A percentile compares a stretch with the other conserved stretches of the same genome.
Evolutionary conservation across 2,888 invertebrate genomes (phyloP).

Genomic region (Drosophila fungiperda): DNA sequence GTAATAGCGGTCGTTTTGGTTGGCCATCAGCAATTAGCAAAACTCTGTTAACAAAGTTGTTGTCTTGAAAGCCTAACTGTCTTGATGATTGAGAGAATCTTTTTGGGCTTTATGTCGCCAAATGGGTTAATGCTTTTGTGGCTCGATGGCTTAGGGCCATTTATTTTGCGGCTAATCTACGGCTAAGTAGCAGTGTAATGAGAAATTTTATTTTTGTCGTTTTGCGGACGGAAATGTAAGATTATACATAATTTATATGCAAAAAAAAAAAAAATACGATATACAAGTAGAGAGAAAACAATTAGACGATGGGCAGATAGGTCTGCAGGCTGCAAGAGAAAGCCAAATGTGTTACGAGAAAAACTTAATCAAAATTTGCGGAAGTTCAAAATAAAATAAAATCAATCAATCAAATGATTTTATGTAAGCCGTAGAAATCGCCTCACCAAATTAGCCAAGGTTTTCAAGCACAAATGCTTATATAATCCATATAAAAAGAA

Average conservation of each 20-base stretch:
- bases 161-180: slow-evolving; percentile 61
- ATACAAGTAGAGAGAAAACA: slow-evolving; percentile 22
- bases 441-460: neutral
- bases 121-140: slow-evolving; percentile 61
- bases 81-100: slow-evolving; percentile 34
- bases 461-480: neutral
- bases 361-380: neutral
- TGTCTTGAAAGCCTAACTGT: slow-evolving; percentile 59
- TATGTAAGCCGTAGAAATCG: neutral
- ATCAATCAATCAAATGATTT: neutral
- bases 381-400: neutral
- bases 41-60: slow-evolving; percentile 58
- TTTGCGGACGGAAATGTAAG: slow-evolving; percentile 50
- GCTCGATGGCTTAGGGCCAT: slow-evolving; percentile 22
- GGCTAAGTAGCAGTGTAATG: slow-evolving; percentile 42
- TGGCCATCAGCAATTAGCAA: slow-evolving; percentile 72
- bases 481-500: neutral
- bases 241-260: slow-evolving; percentile 54
- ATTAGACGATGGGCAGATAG: slow-evolving; percentile 19
- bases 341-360: slow-evolving; percentile 22
- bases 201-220: slow-evolving; percentile 38
- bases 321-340: slow-evolving; percentile 37
- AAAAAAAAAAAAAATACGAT: slow-evolving; percentile 14
- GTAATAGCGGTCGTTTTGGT: slow-evolving; percentile 50
- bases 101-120: slow-evolving; percentile 46